These are phyloP conservation scores for Biston stratarius DNA, from an alignment of 2,888 invertebrate genomes.

Conservation along the genomic window DNA sequence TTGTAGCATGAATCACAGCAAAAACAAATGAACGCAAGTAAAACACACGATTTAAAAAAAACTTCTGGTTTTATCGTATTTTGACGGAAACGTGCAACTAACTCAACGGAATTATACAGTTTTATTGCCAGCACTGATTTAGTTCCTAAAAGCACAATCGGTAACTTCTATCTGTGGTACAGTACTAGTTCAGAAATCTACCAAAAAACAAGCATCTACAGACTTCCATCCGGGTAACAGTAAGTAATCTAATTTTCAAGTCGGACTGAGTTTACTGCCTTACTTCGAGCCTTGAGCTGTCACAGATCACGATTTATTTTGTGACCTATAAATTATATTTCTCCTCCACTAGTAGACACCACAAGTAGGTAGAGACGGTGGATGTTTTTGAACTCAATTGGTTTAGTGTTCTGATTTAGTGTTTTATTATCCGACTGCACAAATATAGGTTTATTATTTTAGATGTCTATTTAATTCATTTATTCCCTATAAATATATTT, in stretches of 20 bases:
- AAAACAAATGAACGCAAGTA: too few relatives aligned
- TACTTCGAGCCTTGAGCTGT: slow-evolving; percentile 15
- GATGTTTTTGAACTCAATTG: background rate
- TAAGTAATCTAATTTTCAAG: slow-evolving; percentile 23
- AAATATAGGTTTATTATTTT: background rate
- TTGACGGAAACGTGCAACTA: too few relatives aligned
- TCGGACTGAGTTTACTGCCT: slow-evolving; percentile 15
- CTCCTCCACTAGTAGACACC: background rate
- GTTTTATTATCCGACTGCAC: background rate
- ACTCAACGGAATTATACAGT: too few relatives aligned
- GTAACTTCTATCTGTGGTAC: too few relatives aligned
- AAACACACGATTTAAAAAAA: too few relatives aligned
- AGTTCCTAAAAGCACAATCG: too few relatives aligned
- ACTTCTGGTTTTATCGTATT: too few relatives aligned
- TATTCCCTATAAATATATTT: too few relatives aligned
- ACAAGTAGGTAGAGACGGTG: background rate
- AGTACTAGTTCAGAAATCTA: slow-evolving; percentile 10
- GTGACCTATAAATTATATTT: slow-evolving; percentile 19
- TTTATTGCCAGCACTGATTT: too few relatives aligned
- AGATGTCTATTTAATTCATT: too few relatives aligned
- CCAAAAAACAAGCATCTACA: background rate
- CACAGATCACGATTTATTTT: slow-evolving; percentile 15
- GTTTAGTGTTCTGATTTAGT: background rate
- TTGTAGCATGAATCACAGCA: too few relatives aligned
- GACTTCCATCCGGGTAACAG: slow-evolving; percentile 13